Evolutionary conservation across 2,113 vertebrate genomes (phyloP), one percentile per base, ranked within the genome.

Genomic region (Terrapene triunguis): DNA sequence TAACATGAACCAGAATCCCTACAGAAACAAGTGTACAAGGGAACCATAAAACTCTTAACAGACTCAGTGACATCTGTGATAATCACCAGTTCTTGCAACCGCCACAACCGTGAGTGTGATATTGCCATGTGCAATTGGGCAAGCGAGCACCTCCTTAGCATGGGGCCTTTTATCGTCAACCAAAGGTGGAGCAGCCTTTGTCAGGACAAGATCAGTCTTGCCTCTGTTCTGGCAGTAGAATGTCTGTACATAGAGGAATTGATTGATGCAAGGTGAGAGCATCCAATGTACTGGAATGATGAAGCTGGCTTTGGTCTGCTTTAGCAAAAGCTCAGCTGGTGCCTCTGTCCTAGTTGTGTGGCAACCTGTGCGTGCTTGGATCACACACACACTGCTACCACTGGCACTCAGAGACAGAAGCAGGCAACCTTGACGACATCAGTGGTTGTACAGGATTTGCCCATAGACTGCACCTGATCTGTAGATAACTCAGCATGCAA

Each of bases 341-440:
- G 32, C 29, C 38, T 32, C 21, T 6, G 35, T 35, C 59, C 25
- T 5, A 2, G 10, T 51, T 80, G 16, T 1, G 38, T 25, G 50
- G 5, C 1, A 2, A 62, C 62, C 29, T 3, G 62, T 83, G 32
- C 13, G 27, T 24, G 1, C 24, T 54, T 27, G 0, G 4, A 32
- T 57, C 21, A 19, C 74, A 21, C 1, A 47, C 74, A 80, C 10
- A 84, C 5, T 69, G 32, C 51, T 32, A 74, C 80, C 48, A 84
- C 82, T 29, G 16, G 0, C 5, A 2, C 44, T 55, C 54, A 19
- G 0, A 1, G 0, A 0, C 19, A 7, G 47, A 32, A 42, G 74
- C 44, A 53, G 81, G 59, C 4, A 53, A 4, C 3, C 13, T 2
- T 53, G n/a, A 80, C 62, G 88, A 38, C 0, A 5, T 6, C 51